phyloP scores from a whole-genome alignment of 2,888 invertebrate genomes.

The Aspidiotus destructor region DNA sequence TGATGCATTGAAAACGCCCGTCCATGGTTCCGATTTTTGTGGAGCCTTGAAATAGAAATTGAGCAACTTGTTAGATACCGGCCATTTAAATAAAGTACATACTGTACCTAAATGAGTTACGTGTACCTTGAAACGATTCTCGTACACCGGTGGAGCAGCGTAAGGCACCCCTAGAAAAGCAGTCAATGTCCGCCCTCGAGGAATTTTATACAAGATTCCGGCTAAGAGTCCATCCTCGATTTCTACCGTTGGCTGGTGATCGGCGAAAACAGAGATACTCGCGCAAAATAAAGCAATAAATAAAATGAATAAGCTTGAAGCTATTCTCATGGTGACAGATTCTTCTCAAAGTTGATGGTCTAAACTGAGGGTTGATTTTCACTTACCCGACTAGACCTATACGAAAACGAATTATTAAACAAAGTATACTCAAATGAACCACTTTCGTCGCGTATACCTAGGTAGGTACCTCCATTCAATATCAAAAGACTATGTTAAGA shows the following conservation, averaged over 20 bases:
- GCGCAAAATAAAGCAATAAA: not conserved
- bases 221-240: conserved; percentile 7
- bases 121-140: conserved; percentile 37
- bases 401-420: too few species aligned
- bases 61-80: not conserved
- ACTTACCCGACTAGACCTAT: too few species aligned
- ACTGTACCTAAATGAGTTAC: not conserved
- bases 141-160: conserved; percentile 37
- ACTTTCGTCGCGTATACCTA: too few species aligned
- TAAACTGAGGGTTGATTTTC: too few species aligned
- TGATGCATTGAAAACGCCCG: conserved; percentile 58
- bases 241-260: not conserved
- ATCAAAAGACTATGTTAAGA: too few species aligned
- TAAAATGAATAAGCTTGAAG: not conserved
- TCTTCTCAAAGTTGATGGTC: not conserved
- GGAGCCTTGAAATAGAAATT: conserved; percentile 45
- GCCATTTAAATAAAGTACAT: too few species aligned
- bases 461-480: too few species aligned
- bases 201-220: not conserved
- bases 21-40: conserved; percentile 51
- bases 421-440: too few species aligned
- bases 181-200: conserved; percentile 15
- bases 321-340: not conserved
- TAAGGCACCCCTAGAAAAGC: conserved; percentile 37
- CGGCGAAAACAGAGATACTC: too few species aligned